Percentiles rank a stretch among this genome's conserved stretches.
Conservation (phyloP, 37 sponge, comb jelly and placozoan genomes). For the Ephydatia muelleri region DNA sequence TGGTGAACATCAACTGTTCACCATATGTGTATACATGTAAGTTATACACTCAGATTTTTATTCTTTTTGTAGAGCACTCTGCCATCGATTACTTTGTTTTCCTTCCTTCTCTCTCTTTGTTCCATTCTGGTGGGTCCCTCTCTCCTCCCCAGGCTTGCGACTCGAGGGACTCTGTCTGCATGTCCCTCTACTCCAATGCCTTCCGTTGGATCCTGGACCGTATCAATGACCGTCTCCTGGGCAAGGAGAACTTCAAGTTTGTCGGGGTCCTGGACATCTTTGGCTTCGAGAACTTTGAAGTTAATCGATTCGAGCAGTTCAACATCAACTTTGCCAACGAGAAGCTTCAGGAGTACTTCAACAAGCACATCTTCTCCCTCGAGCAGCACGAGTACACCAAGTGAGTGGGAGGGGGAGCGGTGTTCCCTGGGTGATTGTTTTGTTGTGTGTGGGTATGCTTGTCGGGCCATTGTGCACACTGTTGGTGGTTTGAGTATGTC, state of each 20-base stretch:
- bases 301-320: conserved; percentile 98
- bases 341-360: conserved; percentile 99
- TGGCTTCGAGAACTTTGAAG: conserved; percentile 96
- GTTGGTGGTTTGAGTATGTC: background rate
- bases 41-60: background rate
- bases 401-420: conserved; percentile 39
- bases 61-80: no score
- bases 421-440: background rate
- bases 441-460: background rate
- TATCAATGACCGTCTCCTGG: conserved; percentile 78
- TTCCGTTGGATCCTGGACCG: conserved; percentile 89
- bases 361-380: conserved; percentile 99
- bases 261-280: conserved; percentile 97
- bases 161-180: conserved; percentile 90
- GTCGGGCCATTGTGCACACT: background rate
- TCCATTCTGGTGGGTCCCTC: background rate
- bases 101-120: background rate
- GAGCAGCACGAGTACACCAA: conserved; percentile 99
- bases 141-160: conserved; percentile 69
- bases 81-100: background rate
- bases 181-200: conserved; percentile 86
- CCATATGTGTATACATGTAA: background rate
- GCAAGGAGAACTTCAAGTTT: conserved; percentile 67
- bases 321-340: conserved; percentile 99
- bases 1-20: no score